Evolutionary conservation across 2,888 invertebrate species (phyloP).

Genomic region (Zygogramma bicolorata): DNA sequence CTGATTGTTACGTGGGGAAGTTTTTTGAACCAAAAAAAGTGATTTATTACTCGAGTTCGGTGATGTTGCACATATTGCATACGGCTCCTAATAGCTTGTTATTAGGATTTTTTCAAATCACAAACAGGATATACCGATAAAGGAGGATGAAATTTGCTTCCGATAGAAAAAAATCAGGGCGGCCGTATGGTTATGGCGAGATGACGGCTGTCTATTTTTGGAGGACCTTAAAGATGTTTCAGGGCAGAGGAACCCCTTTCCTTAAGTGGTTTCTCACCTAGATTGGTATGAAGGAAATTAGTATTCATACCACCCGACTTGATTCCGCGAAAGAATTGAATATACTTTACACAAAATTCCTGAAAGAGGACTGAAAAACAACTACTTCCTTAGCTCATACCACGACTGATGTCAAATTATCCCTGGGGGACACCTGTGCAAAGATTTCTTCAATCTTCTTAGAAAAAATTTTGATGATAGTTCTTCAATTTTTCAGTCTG

Average conservation of each 20-base stretch:
- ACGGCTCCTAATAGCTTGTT: constrained; percentile 49
- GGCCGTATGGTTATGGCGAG: constrained; percentile 24
- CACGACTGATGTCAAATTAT: too few relatives aligned
- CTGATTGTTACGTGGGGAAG: constrained; percentile 57
- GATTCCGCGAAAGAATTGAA: too few relatives aligned
- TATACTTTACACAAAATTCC: too few relatives aligned
- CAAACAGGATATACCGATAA: constrained; percentile 51
- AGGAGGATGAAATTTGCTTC: constrained; percentile 48
- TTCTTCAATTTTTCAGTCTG: too few relatives aligned
- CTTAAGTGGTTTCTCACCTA: too few relatives aligned
- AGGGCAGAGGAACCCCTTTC: neutral
- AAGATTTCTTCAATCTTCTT: too few relatives aligned
- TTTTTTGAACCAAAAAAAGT: constrained; percentile 54
- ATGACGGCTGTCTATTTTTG: neutral
- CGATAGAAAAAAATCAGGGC: constrained; percentile 37
- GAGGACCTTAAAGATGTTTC: neutral
- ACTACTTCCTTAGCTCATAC: too few relatives aligned
- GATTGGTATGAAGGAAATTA: too few relatives aligned
- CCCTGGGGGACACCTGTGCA: too few relatives aligned
- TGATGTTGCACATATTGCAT: constrained; percentile 56
- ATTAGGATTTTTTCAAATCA: constrained; percentile 54
- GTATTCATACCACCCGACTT: neutral
- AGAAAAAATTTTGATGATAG: too few relatives aligned
- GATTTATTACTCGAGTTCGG: constrained; percentile 53
- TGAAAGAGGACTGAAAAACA: too few relatives aligned